Evolutionary conservation across 2,113 vertebrate species (phyloP), one percentile per base, ranked within the genome.

Genomic region (Callipepla californica): DNA sequence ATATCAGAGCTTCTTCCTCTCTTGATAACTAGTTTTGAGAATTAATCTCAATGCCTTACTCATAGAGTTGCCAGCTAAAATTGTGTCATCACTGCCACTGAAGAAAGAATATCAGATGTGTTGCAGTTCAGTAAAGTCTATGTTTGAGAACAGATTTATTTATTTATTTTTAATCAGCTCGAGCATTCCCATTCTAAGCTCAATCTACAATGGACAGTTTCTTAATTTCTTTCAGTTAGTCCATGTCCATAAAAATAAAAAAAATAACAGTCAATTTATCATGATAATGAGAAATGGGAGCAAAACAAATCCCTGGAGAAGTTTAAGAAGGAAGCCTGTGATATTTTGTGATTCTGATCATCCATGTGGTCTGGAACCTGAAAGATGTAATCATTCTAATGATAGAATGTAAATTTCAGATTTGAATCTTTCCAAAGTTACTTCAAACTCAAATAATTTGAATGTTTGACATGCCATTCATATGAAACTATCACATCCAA

Each of bases 161-260:
- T 15, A 18, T 68, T 90, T 72, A 55, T 74, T 90, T 91, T 93
- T 81, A 93, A 80, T 92, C 95, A 72, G 34, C 73, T 53, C 15
- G 78, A 30, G 82, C 3, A 92, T 95, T 80, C 94, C 42, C 69
- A 65, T 93, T 80, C 73, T 92, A 95, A 96, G 96, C 94, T 94
- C 94, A 91, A 94, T 96, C 92, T 92, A 80, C 51, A 94, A 44
- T 76, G 51, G 87, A 61, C 44, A 87, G 90, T 88, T 83, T 89
- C 84, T 95, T 95, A 26, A 66, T 96, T 28, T 92, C 85, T 93
- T 94, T 89, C 93, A 92, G 85, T 89, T 75, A 77, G n/a, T 81
- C 45, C 28, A 59, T 80, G 85, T 93, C 74, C 38, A 87, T 76
- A 80, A 93, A 89, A 93, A 82, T 34, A 45, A 81, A 89, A 94